phyloP scores from a whole-genome alignment of 1,140 invertebrate species.

The Achroia grisella region DNA sequence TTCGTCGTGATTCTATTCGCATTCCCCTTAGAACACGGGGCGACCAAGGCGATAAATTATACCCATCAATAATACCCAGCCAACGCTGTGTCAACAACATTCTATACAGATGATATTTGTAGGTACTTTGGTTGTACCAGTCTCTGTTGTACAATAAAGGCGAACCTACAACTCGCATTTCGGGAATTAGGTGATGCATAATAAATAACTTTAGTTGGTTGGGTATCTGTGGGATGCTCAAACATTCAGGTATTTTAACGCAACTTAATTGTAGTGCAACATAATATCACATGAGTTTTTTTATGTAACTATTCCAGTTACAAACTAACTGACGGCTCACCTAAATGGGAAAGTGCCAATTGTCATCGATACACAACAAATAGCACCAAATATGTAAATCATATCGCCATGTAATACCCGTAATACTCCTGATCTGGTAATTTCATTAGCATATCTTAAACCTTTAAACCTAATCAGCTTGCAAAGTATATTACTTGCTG shows the following conservation, averaged over 20 bases:
- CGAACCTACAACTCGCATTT: constrained; percentile 7
- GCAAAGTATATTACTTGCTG: no score
- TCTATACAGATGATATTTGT: constrained; percentile 27
- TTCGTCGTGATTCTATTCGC: constrained; percentile 39
- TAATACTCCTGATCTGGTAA: no score
- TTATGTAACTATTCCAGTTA: no score
- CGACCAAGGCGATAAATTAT: constrained; percentile 44
- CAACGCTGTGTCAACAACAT: constrained; percentile 46
- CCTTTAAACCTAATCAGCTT: no score
- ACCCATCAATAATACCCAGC: constrained; percentile 47
- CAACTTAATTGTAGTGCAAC: no score
- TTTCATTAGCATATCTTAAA: no score
- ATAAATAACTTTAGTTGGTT: constrained; percentile 19
- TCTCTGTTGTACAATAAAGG: constrained; percentile 16
- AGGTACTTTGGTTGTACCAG: constrained; percentile 23
- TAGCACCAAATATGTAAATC: no score
- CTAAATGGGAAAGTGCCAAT: no score
- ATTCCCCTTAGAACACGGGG: constrained; percentile 42
- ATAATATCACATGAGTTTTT: no score
- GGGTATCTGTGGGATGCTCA: constrained; percentile 18
- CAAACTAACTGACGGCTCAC: no score
- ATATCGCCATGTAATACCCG: no score
- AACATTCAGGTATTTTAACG: constrained; percentile 14
- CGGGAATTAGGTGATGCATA: constrained; percentile 20
- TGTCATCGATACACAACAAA: no score